A percentile compares a stretch with the other conserved stretches of the same genome.
phyloP scores from a whole-genome alignment of 2,888 invertebrate species.

The Kuschelorhynchus macadamiae region DNA sequence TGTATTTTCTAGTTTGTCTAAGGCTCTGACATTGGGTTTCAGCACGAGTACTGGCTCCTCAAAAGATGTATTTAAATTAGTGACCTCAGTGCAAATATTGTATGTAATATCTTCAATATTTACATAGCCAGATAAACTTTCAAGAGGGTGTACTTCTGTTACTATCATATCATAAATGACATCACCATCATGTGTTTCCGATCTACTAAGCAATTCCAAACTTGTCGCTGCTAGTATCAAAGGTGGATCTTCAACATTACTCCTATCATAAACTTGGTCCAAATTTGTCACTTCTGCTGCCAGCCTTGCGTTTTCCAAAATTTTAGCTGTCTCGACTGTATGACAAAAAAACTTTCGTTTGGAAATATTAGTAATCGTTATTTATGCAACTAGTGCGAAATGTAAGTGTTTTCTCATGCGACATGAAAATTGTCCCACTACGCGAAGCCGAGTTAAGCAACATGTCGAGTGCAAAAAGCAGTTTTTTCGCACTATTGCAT shows the following conservation, averaged over 20 bases:
- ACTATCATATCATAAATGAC: constrained; percentile 6
- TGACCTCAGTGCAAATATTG: constrained; percentile 4
- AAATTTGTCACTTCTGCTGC: constrained; percentile 10
- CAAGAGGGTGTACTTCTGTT: not conserved
- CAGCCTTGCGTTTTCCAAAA: constrained; percentile 5
- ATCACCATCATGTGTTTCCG: constrained; percentile 8
- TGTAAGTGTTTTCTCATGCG: no score
- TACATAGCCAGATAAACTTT: not conserved
- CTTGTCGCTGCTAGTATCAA: not conserved
- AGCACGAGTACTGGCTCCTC: not conserved
- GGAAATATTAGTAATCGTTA: no score
- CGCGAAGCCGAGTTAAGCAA: no score
- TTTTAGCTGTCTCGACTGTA: no score
- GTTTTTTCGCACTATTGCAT: no score
- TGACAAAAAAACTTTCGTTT: no score
- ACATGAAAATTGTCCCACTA: no score
- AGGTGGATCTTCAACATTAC: not conserved
- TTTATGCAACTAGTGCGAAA: no score
- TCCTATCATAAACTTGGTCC: not conserved
- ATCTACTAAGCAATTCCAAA: constrained; percentile 7
- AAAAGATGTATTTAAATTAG: not conserved
- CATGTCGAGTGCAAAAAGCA: no score
- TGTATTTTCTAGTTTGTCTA: not conserved
- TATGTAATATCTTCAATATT: constrained; percentile 10
- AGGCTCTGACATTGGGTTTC: not conserved